Base-by-base conservation (phyloP, 2,113 vertebrate genomes). In the Perca schrenkii region DNA sequence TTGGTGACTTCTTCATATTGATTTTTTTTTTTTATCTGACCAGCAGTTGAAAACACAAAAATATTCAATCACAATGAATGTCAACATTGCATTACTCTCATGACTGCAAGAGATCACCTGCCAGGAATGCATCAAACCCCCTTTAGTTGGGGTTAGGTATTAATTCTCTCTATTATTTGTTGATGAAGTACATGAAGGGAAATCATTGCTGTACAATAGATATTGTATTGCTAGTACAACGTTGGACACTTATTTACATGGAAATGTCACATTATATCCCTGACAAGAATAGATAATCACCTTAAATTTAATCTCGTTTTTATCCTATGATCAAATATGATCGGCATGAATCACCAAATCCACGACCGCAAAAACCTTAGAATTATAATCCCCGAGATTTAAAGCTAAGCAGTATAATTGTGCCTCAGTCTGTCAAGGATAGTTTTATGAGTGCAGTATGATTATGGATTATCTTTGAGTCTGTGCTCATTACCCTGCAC, bases 391-490 rank as follows among this genome's bases (percentile, higher is more conserved):
- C 73, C 17, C 0, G 1, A 64, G 77, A 80, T 86, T 83, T 70
- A 73, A 77, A 79, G 62, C 72, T 61, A 54, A 86, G 67, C 57
- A 1, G 11, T 43, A 4, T 79, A 82, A 84, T 82, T 68, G 63
- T 68, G 56, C 17, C 31, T 12, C 19, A 8, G 68, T 77, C 77
- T 72, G 75, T 71, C 70, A 57, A 31, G 43, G 14, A 63, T 40
- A 64, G 47, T 68, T 83, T 72, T 77, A 73, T 25, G 78, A 82
- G 77, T 57, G 57, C 56, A 8, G 56, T 53, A 15, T 80, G 74
- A 82, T 79, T 72, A 47, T 76, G 77, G 77, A 82, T 79, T 72
- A 53, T 76, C 75, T 73, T 21, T 74, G 50, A 67, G 67, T 71
- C 58, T 47, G 43, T 16, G 46, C 80, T 86, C 76, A 84, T 88